Evolutionary conservation across 2,113 vertebrate genomes (phyloP), one percentile per base, ranked within the genome.

Genomic region (Sisor rabdophorus): DNA sequence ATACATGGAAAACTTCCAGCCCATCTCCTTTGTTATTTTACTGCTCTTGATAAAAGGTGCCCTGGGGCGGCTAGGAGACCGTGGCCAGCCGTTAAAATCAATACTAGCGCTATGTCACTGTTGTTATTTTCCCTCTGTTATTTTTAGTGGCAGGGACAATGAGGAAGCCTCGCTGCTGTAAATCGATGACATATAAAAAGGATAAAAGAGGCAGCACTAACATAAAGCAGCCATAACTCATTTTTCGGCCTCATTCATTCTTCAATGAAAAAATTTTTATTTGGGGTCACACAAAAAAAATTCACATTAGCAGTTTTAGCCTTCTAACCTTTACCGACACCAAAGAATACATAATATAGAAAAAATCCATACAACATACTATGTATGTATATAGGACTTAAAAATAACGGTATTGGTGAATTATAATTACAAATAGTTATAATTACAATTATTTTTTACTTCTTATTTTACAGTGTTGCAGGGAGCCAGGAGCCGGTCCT

Each of bases 1-100:
- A 91, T 91, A 92, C 91, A 92, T 87, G 86, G 88, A 92, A 89
- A 91, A 92, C 89, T 87, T 92, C 91, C 91, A 92, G 89, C 88
- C 88, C 89, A 90, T 91, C 90, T 90, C 88, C 85, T 90, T 87
- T 89, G 90, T 90, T 90, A 89, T 92, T 91, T 90, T 86, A 91
- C 89, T 85, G 89, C 88, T 87, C 86, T 89, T 86, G 80, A 90
- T 92, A 90, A 91, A 91, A 90, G 86, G 87, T 70, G 82, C 87
- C 86, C 84, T 81, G 65, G 79, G 76, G 82, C 79, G 52, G 88
- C 88, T 85, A 86, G 87, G 87, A 90, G 87, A 86, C 83, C 40
- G 67, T 56, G 84, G 83, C 79, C 82, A 36, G 82, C 88, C 86
- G 85, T 87, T 89, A 88, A 88, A 90, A 91, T 92, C 91, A 89